Percentiles rank a stretch among this genome's conserved stretches.
These are phyloP conservation scores for Oncorhynchus nerka DNA, from an alignment of 2,113 vertebrate species.

Conservation along the genomic window DNA sequence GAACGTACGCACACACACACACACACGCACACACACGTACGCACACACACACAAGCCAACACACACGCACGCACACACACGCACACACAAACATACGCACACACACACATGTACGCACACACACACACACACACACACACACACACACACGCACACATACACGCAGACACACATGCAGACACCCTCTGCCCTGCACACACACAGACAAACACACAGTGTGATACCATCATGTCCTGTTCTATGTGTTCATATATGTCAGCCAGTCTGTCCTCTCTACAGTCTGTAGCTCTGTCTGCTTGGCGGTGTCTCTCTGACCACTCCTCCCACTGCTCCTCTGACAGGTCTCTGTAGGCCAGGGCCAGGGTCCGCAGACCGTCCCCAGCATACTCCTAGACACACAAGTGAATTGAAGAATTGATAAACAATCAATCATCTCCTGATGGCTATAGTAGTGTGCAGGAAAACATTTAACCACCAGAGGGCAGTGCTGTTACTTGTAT, in stretches of 20 bases:
- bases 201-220: conserved; percentile 35
- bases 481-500: conserved; percentile 26
- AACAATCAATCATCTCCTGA: neutral
- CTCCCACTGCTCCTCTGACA: conserved; percentile 85
- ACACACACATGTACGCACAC: neutral
- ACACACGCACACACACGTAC: neutral
- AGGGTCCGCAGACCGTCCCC: conserved; percentile 83
- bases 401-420: neutral
- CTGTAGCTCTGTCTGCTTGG: conserved; percentile 70
- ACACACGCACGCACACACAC: too few relatives aligned
- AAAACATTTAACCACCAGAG: conserved; percentile 20
- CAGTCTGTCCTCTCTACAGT: conserved; percentile 83
- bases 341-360: conserved; percentile 86
- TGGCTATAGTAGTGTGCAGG: neutral
- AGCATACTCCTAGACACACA: conserved; percentile 73
- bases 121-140: neutral
- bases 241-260: conserved; percentile 88
- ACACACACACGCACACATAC: fast-evolving
- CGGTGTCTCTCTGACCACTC: conserved; percentile 79
- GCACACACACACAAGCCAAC: fast-evolving
- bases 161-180: too few relatives aligned
- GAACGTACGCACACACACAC: neutral
- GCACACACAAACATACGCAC: fast-evolving
- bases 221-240: conserved; percentile 89
- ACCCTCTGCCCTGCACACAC: neutral